Evolutionary conservation across 2,888 invertebrate genomes (phyloP), one percentile per base, ranked within the genome.

Genomic region (Conomelus anceps): DNA sequence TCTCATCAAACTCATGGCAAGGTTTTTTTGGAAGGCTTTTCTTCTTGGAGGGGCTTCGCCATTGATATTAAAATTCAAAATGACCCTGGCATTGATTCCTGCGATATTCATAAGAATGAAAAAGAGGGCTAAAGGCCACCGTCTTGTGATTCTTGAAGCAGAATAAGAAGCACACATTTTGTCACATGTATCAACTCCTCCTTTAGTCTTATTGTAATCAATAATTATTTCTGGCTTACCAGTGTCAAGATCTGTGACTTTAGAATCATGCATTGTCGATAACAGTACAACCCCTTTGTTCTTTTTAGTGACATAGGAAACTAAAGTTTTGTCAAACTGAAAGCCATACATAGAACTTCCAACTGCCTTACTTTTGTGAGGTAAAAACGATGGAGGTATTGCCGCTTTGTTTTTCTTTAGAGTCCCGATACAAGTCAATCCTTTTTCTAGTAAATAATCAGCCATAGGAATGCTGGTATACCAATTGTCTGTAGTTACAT

Each of bases 241-340:
- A 17, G 84, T 89, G 23, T 22, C 86, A 29, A 29, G 11, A 84
- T 85, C 88, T 86, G 24, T 23, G 7, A 20, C 41, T 11, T 29
- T 84, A 22, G 22, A 86, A 89, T 90, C 88, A 89, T 89, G 90
- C 90, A 88, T 91, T 87, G 89, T 89, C 11, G 90, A 90, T 24
- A 88, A 85, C 23, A 90, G 29, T 11, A 90, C 20, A 17, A 88
- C 88, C 22, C 26, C 89, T 85, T 90, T 90, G 85, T 89, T 89
- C 22, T 24, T 20, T 84, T 89, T 89, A 29, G 86, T 85, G 85
- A 86, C 41, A 29, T 89, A 88, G 22, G 90, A 90, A 20, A 88
- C 90, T 17, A 89, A 17, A 13, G 85, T 88, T 41, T 24, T 84
- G 23, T 89, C 87, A 85, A 88, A 88, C 22, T 88, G 86, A 24